Evolutionary conservation across 2,797 vertebrate species (phyloP).

Genomic region (Melanotaenia pygmaea): DNA sequence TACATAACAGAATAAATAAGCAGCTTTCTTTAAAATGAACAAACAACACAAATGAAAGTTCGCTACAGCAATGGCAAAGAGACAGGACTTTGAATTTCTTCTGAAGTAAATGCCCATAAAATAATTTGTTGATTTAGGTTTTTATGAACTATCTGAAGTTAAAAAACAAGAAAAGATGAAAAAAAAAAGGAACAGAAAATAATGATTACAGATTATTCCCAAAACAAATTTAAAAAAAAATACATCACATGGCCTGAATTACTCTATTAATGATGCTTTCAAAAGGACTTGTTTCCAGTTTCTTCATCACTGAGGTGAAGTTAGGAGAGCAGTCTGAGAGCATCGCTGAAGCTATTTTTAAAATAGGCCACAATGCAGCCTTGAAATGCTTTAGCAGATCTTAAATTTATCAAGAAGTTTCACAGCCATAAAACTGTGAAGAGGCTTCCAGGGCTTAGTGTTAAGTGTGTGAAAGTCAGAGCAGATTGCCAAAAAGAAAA

Average conservation of each 20-base stretch:
- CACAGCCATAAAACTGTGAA: conserved; percentile 3
- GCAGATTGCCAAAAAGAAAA: background rate
- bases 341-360: background rate
- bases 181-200: background rate
- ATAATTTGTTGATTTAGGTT: background rate
- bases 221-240: too few species aligned
- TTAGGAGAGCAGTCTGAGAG: background rate
- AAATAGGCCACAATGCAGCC: background rate
- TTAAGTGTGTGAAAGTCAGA: background rate
- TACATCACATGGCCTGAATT: background rate
- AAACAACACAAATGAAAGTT: conserved; percentile 37
- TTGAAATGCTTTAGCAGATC: background rate
- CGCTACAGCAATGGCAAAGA: background rate
- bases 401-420: background rate
- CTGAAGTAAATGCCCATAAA: background rate
- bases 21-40: conserved; percentile 29
- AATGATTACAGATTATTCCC: background rate
- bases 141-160: background rate
- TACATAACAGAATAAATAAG: conserved; percentile 12
- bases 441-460: background rate
- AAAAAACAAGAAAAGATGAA: background rate
- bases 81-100: background rate
- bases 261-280: background rate
- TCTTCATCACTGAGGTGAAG: background rate
- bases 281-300: background rate